Percentiles rank a stretch among this genome's conserved stretches.
phyloP scores from a whole-genome alignment of 2,113 vertebrate species.

The Hyperopisus bebe region DNA sequence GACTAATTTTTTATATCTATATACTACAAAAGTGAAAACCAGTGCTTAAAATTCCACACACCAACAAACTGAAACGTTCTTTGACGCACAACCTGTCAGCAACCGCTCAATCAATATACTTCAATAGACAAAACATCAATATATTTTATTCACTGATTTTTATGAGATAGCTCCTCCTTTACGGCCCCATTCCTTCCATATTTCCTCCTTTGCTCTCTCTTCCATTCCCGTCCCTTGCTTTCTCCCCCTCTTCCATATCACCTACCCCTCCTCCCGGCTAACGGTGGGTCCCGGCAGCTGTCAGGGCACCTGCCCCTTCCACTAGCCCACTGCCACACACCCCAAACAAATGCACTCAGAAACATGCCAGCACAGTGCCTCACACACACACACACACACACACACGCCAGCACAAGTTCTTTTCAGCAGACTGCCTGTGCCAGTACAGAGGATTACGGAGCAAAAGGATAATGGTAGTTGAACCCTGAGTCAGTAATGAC shows the following conservation, averaged over 20 bases:
- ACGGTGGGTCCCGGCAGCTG: constrained; percentile 62
- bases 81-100: not conserved
- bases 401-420: not conserved
- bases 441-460: not conserved
- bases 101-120: not conserved
- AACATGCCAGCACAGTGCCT: not conserved
- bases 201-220: not conserved
- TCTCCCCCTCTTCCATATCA: constrained; percentile 27
- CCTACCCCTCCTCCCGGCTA: constrained; percentile 39
- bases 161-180: not conserved
- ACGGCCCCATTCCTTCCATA: constrained; percentile 13
- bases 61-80: not conserved
- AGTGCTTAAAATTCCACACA: not conserved
- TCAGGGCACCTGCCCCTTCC: constrained; percentile 57
- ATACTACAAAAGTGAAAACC: not conserved
- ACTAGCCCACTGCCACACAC: constrained; percentile 43
- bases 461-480: not conserved
- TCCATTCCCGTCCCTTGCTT: constrained; percentile 17
- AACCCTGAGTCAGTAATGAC: not conserved
- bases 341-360: constrained; percentile 19
- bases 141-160: not conserved
- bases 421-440: not conserved
- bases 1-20: not conserved
- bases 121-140: not conserved
- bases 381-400: constrained; percentile 13